Percentiles rank a stretch among this genome's conserved stretches.
These are phyloP conservation scores for Ornithoptera alexandrae DNA, from an alignment of 2,888 invertebrate species.

Conservation along the genomic window DNA sequence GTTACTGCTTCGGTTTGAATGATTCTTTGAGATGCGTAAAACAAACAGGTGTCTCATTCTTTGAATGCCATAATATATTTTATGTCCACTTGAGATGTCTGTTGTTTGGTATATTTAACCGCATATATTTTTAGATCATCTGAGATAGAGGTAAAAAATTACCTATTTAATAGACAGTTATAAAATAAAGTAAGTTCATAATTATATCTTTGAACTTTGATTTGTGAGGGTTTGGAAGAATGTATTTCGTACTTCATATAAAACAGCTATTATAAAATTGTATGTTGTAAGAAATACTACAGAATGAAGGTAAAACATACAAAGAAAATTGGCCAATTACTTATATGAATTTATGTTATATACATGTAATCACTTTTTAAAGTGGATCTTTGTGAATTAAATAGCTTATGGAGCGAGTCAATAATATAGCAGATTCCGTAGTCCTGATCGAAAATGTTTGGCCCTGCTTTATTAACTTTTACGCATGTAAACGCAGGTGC, in stretches of 20 bases:
- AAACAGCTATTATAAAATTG: no score
- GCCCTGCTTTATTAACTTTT: slow-evolving; percentile 5
- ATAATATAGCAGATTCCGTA: no score
- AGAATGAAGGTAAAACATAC: no score
- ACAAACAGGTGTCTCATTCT: slow-evolving; percentile 1
- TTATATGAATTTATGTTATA: no score
- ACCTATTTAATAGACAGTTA: background rate
- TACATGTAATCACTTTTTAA: no score
- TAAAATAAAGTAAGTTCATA: background rate
- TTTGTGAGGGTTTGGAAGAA: no score
- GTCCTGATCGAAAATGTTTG: slow-evolving; percentile 8
- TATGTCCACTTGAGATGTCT: background rate
- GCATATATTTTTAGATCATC: background rate
- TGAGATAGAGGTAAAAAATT: background rate
- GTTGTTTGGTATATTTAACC: background rate
- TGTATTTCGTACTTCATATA: no score
- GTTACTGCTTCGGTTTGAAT: background rate
- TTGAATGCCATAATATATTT: background rate
- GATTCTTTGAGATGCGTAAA: background rate
- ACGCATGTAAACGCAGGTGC: slow-evolving; percentile 54
- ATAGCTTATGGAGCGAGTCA: no score
- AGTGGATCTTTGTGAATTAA: no score
- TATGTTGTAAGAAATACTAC: no score
- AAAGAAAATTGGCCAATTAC: no score
- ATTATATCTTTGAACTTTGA: background rate